Evolutionary conservation across 2,113 vertebrate genomes (phyloP).

Genomic region (Formicarius rufipectus): DNA sequence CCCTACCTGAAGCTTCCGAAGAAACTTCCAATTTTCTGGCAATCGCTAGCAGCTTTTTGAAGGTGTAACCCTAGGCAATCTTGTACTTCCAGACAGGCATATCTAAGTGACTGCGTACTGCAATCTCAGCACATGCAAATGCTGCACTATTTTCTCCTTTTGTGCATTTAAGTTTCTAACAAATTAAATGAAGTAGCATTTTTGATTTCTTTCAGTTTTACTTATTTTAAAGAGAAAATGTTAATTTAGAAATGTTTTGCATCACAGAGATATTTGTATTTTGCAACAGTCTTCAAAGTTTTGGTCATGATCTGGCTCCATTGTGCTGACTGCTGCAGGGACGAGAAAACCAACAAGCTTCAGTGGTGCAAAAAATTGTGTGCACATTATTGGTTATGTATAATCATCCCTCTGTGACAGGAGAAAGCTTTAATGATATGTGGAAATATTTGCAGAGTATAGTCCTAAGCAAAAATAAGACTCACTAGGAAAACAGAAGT

Average conservation of each 20-base stretch:
- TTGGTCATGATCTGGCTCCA: neutral
- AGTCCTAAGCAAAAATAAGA: neutral
- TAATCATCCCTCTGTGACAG: neutral
- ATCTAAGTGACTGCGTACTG: neutral
- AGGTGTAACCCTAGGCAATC: neutral
- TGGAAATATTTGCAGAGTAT: neutral
- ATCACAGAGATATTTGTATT: neutral
- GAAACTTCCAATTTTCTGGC: neutral
- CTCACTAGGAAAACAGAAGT: neutral
- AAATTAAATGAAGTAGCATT: neutral
- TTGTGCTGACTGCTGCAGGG: neutral
- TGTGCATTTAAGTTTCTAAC: neutral
- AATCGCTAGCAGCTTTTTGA: neutral
- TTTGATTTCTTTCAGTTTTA: neutral
- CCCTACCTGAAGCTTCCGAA: neutral
- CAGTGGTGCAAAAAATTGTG: neutral
- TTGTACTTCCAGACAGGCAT: neutral
- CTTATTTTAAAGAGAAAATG: neutral
- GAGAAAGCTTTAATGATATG: neutral
- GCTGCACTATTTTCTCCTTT: neutral
- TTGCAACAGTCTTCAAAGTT: neutral
- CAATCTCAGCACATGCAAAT: neutral
- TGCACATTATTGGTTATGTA: neutral
- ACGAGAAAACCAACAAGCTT: neutral
- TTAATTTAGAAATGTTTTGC: neutral